Evolutionary conservation across 2,797 vertebrate genomes (phyloP), one percentile per base, ranked within the genome.

Genomic region (Karalla daura): DNA sequence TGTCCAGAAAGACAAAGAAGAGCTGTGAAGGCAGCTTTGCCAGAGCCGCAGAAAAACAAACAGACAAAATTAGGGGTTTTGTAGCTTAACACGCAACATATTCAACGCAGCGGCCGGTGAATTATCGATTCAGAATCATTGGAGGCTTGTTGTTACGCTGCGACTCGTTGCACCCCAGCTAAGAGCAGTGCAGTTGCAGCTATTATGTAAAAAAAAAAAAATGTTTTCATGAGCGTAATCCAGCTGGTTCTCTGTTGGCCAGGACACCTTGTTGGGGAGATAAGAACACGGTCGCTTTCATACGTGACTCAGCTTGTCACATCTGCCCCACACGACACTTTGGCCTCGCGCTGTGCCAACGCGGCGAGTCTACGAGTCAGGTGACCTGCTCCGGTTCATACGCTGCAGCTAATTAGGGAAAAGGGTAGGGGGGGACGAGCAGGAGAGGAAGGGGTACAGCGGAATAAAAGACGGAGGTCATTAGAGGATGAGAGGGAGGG

Each of bases 231-330:
- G 12, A 35, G 28, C 11, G n/a, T 24, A 20, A 47, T 70, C 28
- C 24, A 35, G 23, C 43, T 3, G 2, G 27, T 52, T n/a, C 9
- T 54, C 59, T 49, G 14, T 23, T 53, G 12, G 20, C 46, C 25
- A 59, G 35, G 40, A 58, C 24, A 18, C 18, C 13, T 41, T 63
- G 41, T 76, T 56, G 59, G 52, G 43, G 32, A 54, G 30, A n/a
- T 55, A 55, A 56, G 36, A 59, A 56, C 62, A 56, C 54, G 37
- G 5, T 21, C 30, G 43, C 25, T 44, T 20, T 44, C 37, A 55
- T 52, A 71, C 39, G 70, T 71, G 70, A 76, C 49, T 80, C 65
- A 54, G 60, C 50, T 25, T 17, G 72, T 23, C 35, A 17, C 35
- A 43, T 56, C 41, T 20, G 30, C 55, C 44, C 40, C 30, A 63